These are phyloP conservation scores for Hypotaenidia okinawae DNA, from an alignment of 2,797 vertebrate genomes.

Conservation along the genomic window DNA sequence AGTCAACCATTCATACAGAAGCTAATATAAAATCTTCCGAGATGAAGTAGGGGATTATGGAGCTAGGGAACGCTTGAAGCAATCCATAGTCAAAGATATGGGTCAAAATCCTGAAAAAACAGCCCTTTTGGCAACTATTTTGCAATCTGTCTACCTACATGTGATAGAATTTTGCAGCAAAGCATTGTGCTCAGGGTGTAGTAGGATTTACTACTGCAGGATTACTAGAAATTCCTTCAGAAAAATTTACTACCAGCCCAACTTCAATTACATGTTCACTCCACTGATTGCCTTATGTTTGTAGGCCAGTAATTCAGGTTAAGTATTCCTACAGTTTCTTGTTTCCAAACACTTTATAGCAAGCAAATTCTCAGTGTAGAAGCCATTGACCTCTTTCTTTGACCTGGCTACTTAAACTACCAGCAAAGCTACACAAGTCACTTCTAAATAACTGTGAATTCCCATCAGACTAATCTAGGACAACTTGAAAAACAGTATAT, in stretches of 20 bases:
- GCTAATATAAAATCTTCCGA: neutral
- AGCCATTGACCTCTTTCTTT: neutral
- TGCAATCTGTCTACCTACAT: neutral
- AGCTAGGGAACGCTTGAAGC: neutral
- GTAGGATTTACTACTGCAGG: neutral
- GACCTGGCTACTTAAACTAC: neutral
- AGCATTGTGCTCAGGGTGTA: neutral
- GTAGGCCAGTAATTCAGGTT: neutral
- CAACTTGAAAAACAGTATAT: neutral
- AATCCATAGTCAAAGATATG: accelerated
- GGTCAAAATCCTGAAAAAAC: neutral
- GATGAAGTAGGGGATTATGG: neutral
- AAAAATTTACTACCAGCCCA: neutral
- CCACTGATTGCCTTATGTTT: neutral
- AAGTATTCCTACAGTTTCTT: neutral
- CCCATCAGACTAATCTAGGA: neutral
- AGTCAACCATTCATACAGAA: neutral
- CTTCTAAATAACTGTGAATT: neutral
- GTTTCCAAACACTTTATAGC: neutral
- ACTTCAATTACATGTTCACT: neutral
- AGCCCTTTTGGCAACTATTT: neutral
- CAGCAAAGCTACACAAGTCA: neutral
- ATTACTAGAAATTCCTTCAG: neutral
- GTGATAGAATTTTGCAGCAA: neutral
- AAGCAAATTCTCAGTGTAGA: neutral